These are phyloP conservation scores for Meriones psammophilus DNA, from an alignment of 2,797 vertebrate species.

Conservation along the genomic window DNA sequence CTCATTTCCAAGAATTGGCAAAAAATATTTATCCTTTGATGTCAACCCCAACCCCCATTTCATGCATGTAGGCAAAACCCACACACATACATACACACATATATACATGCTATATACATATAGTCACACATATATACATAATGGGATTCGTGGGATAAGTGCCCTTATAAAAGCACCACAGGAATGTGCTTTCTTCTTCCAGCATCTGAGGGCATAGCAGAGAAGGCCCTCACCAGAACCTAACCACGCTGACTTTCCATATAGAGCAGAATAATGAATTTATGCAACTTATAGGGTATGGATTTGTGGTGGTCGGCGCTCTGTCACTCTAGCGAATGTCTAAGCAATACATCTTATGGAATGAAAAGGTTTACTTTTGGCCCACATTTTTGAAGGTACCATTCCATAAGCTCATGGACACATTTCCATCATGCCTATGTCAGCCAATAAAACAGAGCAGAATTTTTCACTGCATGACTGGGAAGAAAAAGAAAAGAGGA, in stretches of 20 bases:
- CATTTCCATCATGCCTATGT: neutral
- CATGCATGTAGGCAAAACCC: neutral
- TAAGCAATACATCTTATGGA: neutral
- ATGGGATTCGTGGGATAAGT: neutral
- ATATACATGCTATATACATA: neutral
- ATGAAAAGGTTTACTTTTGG: neutral
- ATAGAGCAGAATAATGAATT: neutral
- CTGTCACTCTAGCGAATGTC: neutral
- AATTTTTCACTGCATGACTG: neutral
- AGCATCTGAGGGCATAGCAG: neutral
- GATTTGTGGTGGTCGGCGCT: neutral
- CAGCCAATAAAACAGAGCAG: neutral
- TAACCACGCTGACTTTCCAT: neutral
- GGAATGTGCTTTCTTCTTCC: neutral
- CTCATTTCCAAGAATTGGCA: neutral
- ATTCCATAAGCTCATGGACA: neutral
- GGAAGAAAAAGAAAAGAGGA: neutral
- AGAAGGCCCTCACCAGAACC: neutral
- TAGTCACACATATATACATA: neutral
- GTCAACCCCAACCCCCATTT: neutral
- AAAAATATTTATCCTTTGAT: conserved; percentile 5
- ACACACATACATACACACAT: neutral
- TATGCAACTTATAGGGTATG: neutral
- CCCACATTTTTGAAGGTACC: neutral
- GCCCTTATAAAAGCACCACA: neutral